Conservation (phyloP, 2,888 invertebrate species). For the Chorisops tibialis region DNA sequence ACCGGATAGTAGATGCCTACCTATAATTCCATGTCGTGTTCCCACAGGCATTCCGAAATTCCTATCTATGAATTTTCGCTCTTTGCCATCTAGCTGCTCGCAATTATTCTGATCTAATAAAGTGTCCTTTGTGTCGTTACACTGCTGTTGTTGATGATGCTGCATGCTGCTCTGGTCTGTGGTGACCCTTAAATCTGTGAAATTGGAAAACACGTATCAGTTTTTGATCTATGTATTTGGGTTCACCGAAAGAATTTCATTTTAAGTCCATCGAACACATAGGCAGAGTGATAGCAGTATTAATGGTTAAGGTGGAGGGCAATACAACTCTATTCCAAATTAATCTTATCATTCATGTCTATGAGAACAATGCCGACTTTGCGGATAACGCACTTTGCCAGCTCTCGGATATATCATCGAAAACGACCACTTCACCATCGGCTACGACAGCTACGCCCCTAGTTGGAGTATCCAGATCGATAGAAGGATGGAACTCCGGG, state of each 20-base stretch:
- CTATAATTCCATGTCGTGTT: slow-evolving; percentile 37
- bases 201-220: no score
- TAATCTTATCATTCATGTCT: neutral
- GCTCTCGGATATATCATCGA: slow-evolving; percentile 80
- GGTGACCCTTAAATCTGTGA: slow-evolving; percentile 29
- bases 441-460: slow-evolving; percentile 57
- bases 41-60: slow-evolving; percentile 43
- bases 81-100: slow-evolving; percentile 20
- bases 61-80: slow-evolving; percentile 41
- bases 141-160: slow-evolving; percentile 14
- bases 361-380: neutral
- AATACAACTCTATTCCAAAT: slow-evolving; percentile 13
- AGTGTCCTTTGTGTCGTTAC: slow-evolving; percentile 31
- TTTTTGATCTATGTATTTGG: no score
- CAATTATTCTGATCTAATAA: slow-evolving; percentile 26
- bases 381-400: slow-evolving; percentile 62
- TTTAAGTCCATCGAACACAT: no score
- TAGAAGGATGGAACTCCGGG: slow-evolving; percentile 27
- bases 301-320: neutral
- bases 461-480: slow-evolving; percentile 29
- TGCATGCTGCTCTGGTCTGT: slow-evolving; percentile 24
- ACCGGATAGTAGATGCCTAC: slow-evolving; percentile 25
- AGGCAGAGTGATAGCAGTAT: no score
- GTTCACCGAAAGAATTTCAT: no score
- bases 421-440: slow-evolving; percentile 77